phyloP scores from a whole-genome alignment of 2,797 vertebrate genomes.

The Sandelia bainsii region DNA sequence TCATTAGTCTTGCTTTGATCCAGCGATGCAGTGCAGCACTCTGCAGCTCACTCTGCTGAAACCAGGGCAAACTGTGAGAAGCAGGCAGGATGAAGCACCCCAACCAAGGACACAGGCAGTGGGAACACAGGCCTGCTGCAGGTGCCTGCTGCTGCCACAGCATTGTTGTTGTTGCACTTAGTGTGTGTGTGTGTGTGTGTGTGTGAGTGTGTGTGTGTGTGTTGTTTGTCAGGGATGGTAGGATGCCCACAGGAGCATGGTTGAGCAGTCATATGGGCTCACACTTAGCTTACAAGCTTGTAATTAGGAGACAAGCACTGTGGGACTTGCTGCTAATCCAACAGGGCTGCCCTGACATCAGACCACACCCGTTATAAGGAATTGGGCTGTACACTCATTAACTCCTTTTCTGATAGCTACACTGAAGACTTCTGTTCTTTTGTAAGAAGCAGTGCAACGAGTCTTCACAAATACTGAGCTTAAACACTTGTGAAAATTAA shows the following conservation, averaged over 20 bases:
- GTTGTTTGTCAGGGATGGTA: slow-evolving; percentile 67
- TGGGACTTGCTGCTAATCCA: slow-evolving; percentile 68
- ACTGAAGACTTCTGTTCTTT: not conserved
- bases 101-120: slow-evolving; percentile 26
- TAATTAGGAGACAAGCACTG: slow-evolving; percentile 71
- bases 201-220: slow-evolving; percentile 36
- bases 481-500: not conserved
- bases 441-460: not conserved
- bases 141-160: slow-evolving; percentile 53
- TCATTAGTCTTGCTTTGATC: slow-evolving; percentile 76
- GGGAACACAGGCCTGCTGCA: slow-evolving; percentile 51
- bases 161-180: slow-evolving; percentile 35
- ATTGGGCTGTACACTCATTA: slow-evolving; percentile 48
- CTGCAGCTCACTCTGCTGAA: slow-evolving; percentile 57
- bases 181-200: slow-evolving; percentile 24
- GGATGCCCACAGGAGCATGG: slow-evolving; percentile 69
- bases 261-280: slow-evolving; percentile 57
- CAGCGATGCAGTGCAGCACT: slow-evolving; percentile 64
- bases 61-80: slow-evolving; percentile 56
- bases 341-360: slow-evolving; percentile 45
- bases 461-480: not conserved
- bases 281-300: slow-evolving; percentile 57
- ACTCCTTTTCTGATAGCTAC: slow-evolving; percentile 30
- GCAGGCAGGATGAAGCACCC: slow-evolving; percentile 38
- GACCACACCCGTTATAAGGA: slow-evolving; percentile 60